Evolutionary conservation across 2,113 vertebrate species (phyloP).

Genomic region (Cavia aperea): DNA sequence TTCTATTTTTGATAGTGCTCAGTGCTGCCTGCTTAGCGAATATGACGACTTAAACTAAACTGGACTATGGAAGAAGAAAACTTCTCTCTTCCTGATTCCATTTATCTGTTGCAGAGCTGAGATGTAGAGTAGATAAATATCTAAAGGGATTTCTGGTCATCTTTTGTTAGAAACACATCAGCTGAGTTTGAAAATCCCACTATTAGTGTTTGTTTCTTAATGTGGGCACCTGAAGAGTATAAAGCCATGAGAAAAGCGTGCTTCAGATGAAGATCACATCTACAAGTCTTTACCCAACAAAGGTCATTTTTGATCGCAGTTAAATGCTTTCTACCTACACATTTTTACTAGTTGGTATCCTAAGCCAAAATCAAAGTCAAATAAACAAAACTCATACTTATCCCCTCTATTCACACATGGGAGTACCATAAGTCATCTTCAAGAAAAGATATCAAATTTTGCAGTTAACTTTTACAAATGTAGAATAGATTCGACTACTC

Average conservation of each 20-base stretch:
- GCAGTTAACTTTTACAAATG: background rate
- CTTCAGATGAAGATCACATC: background rate
- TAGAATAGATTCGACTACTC: background rate
- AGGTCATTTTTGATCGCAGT: background rate
- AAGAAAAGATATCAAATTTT: background rate
- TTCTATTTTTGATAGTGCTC: background rate
- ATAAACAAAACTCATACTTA: background rate
- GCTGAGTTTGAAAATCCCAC: background rate
- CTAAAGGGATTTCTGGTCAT: background rate
- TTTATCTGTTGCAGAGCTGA: background rate
- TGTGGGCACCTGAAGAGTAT: background rate
- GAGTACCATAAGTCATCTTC: background rate
- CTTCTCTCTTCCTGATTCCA: background rate
- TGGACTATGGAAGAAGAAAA: background rate
- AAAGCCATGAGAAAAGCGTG: background rate
- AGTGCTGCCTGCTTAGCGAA: background rate
- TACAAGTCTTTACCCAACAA: background rate
- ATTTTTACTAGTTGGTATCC: background rate
- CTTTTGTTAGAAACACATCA: background rate
- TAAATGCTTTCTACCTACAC: background rate
- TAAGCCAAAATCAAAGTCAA: conserved; percentile 5
- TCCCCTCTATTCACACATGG: background rate
- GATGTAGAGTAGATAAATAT: background rate
- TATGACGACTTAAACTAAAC: background rate
- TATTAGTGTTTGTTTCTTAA: background rate